Evolutionary conservation across 2,888 invertebrate species (phyloP).

Genomic region (Agriopis marginaria): DNA sequence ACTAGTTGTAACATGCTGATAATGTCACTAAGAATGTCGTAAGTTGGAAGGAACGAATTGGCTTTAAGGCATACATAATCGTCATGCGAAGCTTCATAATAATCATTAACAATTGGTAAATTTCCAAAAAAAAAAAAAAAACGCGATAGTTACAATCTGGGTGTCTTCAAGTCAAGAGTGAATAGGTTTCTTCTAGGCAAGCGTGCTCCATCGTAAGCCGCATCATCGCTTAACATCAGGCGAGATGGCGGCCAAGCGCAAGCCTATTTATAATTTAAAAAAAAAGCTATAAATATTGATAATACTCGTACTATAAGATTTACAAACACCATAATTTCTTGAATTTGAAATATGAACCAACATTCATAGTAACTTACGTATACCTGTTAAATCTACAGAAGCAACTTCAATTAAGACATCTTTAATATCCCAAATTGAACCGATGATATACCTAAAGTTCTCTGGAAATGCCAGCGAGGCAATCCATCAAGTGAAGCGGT

Average conservation of each 20-base stretch:
- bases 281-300: neutral
- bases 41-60: too few species aligned
- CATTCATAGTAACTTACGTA: slow-evolving; percentile 4
- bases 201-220: too few species aligned
- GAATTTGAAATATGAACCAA: slow-evolving; percentile 16
- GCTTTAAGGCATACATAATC: neutral
- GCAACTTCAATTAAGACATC: slow-evolving; percentile 42
- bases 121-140: too few species aligned
- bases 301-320: neutral
- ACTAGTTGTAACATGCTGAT: neutral
- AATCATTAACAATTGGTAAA: neutral
- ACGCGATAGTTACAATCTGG: too few species aligned
- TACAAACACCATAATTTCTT: neutral
- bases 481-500: slow-evolving; percentile 44
- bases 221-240: too few species aligned
- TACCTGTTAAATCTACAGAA: slow-evolving; percentile 36
- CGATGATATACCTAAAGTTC: slow-evolving; percentile 34
- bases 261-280: too few species aligned
- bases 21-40: neutral
- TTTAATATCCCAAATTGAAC: slow-evolving; percentile 36
- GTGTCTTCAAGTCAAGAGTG: too few species aligned
- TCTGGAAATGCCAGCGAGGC: slow-evolving; percentile 37
- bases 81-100: neutral
- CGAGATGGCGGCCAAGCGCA: too few species aligned
- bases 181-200: too few species aligned